Conservation (phyloP, 2,113 vertebrate species). For the Henicopernis longicauda region DNA sequence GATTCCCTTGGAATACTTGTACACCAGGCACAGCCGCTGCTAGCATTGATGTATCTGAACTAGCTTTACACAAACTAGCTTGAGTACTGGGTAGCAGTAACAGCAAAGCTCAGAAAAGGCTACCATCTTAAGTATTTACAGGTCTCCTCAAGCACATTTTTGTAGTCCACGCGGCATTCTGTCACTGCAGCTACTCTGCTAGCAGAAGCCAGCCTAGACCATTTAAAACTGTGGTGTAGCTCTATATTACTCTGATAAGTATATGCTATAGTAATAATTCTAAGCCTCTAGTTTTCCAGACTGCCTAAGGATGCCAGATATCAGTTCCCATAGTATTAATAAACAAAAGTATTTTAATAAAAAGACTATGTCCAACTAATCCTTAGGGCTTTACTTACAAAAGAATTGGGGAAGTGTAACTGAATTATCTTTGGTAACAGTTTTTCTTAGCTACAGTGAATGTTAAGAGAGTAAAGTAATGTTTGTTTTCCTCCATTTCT, state of each 20-base stretch:
- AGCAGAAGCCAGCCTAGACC: not conserved
- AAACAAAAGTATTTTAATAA: not conserved
- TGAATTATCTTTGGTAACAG: not conserved
- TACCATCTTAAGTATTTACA: not conserved
- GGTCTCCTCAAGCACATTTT: not conserved
- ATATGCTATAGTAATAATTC: not conserved
- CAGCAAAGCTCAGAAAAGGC: not conserved
- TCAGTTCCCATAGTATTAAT: not conserved
- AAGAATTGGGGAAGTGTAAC: not conserved
- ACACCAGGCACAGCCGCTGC: not conserved
- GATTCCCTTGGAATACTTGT: not conserved
- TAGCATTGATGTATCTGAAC: not conserved
- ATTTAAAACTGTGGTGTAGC: not conserved
- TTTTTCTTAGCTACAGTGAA: not conserved
- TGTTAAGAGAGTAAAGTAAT: not conserved
- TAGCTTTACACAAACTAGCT: not conserved
- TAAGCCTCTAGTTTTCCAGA: not conserved
- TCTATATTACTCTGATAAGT: not conserved
- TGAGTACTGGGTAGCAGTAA: not conserved
- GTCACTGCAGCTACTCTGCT: not conserved
- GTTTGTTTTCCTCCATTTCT: not conserved
- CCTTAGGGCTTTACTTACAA: not conserved
- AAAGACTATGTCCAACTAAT: not conserved
- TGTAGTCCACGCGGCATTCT: not conserved
- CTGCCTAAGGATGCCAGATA: not conserved